phyloP scores from a whole-genome alignment of 2,888 invertebrate genomes.

The Eilema depressum region DNA sequence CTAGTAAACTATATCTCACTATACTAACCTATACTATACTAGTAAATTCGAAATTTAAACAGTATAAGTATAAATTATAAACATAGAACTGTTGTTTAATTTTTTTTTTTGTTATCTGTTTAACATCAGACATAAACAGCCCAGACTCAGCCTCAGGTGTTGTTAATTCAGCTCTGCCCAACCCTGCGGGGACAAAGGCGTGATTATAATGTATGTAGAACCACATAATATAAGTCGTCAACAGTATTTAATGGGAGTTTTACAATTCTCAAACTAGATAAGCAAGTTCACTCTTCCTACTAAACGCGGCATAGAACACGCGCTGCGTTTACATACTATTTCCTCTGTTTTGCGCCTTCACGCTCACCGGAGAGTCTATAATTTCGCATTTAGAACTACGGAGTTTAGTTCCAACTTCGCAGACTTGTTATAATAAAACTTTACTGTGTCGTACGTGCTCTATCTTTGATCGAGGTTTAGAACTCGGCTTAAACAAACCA shows the following conservation, averaged over 20 bases:
- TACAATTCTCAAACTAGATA: background rate
- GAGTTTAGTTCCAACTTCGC: conserved; percentile 41
- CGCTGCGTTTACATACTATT: conserved; percentile 76
- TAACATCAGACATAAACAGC: too few species aligned
- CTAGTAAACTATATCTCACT: too few species aligned
- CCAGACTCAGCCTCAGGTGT: too few species aligned
- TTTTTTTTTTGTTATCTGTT: too few species aligned
- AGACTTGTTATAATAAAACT: conserved; percentile 51
- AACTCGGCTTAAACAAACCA: background rate
- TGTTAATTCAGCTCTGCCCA: too few species aligned
- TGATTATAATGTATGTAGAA: too few species aligned
- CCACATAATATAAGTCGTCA: background rate
- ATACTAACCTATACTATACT: too few species aligned
- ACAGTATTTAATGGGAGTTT: background rate
- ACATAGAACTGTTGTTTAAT: too few species aligned
- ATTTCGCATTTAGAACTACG: conserved; percentile 52
- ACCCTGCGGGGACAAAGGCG: too few species aligned
- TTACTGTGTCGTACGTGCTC: conserved; percentile 47
- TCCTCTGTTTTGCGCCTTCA: conserved; percentile 65
- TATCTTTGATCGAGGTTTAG: conserved; percentile 30
- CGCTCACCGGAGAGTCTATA: conserved; percentile 57
- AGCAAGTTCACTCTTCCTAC: conserved; percentile 27
- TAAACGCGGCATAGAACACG: conserved; percentile 40
- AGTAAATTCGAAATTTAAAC: too few species aligned
- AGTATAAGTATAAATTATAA: too few species aligned